phyloP scores from a whole-genome alignment of 2,888 invertebrate species.

The Listrodromus nycthemerus region DNA sequence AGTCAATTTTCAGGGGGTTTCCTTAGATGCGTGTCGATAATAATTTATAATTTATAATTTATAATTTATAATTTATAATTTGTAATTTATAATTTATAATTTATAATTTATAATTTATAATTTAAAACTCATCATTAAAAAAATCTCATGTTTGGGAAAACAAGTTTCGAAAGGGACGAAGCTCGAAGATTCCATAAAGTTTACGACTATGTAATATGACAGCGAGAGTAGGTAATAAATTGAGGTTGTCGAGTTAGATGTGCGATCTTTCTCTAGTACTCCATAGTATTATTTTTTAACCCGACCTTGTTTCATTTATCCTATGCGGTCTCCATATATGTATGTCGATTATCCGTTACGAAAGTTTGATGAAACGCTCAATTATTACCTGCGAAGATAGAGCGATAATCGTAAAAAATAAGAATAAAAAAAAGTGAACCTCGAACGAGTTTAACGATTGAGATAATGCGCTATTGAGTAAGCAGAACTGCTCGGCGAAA shows the following conservation, averaged over 20 bases:
- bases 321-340: background rate
- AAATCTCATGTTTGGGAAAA: background rate
- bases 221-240: conserved; percentile 8
- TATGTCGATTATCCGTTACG: conserved; percentile 10
- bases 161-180: background rate
- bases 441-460: conserved; percentile 11
- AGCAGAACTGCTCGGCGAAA: background rate
- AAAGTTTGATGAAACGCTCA: conserved; percentile 43
- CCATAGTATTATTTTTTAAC: conserved; percentile 21
- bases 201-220: background rate
- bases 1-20: conserved; percentile 21
- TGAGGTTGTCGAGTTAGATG: background rate
- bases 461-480: conserved; percentile 11
- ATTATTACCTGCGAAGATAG: background rate
- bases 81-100: no score
- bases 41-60: background rate
- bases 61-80: no score
- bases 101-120: background rate
- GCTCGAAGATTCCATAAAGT: background rate
- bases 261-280: background rate
- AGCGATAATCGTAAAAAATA: background rate
- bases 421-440: conserved; percentile 14
- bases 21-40: conserved; percentile 36
- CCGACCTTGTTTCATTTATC: conserved; percentile 11
- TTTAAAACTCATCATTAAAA: no score